Evolutionary conservation across 2,888 invertebrate genomes (phyloP).

Genomic region (Agonum fuliginosum): DNA sequence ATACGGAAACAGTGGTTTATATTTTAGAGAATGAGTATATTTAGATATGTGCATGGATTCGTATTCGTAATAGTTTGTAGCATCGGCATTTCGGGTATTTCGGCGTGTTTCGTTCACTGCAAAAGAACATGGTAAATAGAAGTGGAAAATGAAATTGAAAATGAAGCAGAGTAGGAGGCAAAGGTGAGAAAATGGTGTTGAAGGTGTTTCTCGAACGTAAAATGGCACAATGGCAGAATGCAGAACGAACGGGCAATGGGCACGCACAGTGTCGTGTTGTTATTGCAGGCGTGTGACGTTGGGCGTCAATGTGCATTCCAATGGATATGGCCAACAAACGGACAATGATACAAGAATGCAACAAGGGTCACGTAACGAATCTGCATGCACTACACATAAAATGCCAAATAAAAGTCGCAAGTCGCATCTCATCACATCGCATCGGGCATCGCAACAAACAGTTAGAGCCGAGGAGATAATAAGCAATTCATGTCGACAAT

Average conservation of each 20-base stretch:
- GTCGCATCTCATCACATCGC: conserved; percentile 44
- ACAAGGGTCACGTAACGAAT: conserved; percentile 59
- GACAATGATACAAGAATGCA: conserved; percentile 60
- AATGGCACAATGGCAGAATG: no score
- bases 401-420: conserved; percentile 58
- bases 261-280: conserved; percentile 48
- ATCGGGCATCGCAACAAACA: conserved; percentile 51
- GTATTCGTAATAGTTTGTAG: background rate
- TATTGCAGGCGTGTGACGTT: conserved; percentile 59
- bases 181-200: conserved; percentile 31
- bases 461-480: conserved; percentile 16
- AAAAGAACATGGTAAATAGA: conserved; percentile 18
- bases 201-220: no score
- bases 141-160: conserved; percentile 35
- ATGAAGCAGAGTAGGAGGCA: conserved; percentile 54
- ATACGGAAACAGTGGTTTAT: conserved; percentile 22
- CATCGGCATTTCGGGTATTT: background rate
- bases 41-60: conserved; percentile 39
- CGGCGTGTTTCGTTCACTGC: conserved; percentile 22
- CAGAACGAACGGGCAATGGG: conserved; percentile 20
- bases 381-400: conserved; percentile 60
- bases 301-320: conserved; percentile 58
- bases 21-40: conserved; percentile 40
- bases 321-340: conserved; percentile 57
- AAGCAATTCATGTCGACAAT: conserved; percentile 12